phyloP scores from a whole-genome alignment of 2,888 invertebrate species.

The Unio pictorum region DNA sequence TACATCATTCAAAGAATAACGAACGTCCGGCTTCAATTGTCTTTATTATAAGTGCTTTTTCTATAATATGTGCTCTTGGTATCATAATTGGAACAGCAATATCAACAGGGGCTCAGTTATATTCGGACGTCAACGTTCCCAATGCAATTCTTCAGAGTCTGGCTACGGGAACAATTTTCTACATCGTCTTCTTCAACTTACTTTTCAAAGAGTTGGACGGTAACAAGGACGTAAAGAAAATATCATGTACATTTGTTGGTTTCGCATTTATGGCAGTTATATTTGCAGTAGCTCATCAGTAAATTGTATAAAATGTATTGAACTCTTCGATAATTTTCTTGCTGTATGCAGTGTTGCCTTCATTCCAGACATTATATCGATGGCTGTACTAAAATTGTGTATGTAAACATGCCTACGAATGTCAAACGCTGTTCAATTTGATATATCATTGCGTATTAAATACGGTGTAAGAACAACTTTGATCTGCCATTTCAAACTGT shows the following conservation, averaged over 20 bases:
- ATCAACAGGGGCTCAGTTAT: conserved; percentile 59
- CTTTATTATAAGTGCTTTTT: conserved; percentile 57
- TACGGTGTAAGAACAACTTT: too few relatives aligned
- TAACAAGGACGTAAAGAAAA: conserved; percentile 57
- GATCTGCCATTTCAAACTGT: too few relatives aligned
- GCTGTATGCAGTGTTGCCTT: too few relatives aligned
- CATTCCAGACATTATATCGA: too few relatives aligned
- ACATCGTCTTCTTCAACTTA: conserved; percentile 64
- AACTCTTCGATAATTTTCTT: too few relatives aligned
- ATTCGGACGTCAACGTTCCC: conserved; percentile 58
- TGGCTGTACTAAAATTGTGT: too few relatives aligned
- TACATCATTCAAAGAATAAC: conserved; percentile 55
- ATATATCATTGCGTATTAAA: too few relatives aligned
- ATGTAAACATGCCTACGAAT: too few relatives aligned
- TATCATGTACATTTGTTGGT: conserved; percentile 61
- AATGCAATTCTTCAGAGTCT: conserved; percentile 63
- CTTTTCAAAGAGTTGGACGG: conserved; percentile 62
- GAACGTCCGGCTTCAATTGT: conserved; percentile 57
- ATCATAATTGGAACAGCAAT: conserved; percentile 59
- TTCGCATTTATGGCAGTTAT: conserved; percentile 62
- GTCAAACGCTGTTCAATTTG: too few relatives aligned
- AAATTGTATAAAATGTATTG: neutral
- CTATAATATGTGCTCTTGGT: conserved; percentile 57
- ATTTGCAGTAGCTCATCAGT: conserved; percentile 48
- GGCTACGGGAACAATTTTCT: conserved; percentile 62